A percentile compares a stretch with the other conserved stretches of the same genome.
phyloP scores from a whole-genome alignment of 2,113 vertebrate species.

The Sturnus vulgaris region DNA sequence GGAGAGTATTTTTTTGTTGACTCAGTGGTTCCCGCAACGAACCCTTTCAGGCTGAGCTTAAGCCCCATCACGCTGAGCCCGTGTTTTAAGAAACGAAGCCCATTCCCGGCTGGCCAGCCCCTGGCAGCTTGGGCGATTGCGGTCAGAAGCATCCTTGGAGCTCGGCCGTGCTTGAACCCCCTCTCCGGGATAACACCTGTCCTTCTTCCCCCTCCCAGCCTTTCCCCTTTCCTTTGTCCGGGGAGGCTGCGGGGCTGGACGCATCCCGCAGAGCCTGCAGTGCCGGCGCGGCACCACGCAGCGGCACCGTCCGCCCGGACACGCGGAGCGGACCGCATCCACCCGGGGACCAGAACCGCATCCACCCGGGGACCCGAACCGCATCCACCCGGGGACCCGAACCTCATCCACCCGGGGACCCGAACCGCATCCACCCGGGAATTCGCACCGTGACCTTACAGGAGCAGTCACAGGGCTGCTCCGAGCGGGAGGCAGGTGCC shows the following conservation, averaged over 20 bases:
- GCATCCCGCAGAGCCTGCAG: background rate
- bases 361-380: too few relatives aligned
- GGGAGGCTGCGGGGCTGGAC: background rate
- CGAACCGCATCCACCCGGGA: too few relatives aligned
- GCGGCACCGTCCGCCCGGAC: conserved; percentile 51
- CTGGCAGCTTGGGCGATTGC: background rate
- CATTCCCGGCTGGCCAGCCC: background rate
- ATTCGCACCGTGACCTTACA: too few relatives aligned
- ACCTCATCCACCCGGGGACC: too few relatives aligned
- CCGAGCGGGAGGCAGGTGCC: background rate
- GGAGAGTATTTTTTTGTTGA: background rate
- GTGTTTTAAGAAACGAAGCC: background rate
- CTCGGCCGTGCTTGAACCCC: background rate
- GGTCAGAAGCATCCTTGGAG: background rate
- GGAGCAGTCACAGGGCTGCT: background rate
- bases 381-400: too few relatives aligned
- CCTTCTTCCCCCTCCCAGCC: background rate
- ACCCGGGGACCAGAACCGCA: too few relatives aligned
- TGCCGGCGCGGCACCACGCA: background rate
- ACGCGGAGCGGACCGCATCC: background rate
- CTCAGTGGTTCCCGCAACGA: fast-evolving
- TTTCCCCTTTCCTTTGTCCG: background rate
- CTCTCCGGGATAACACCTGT: fast-evolving
- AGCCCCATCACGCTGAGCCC: background rate
- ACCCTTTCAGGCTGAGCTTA: background rate